Evolutionary conservation across 2,797 vertebrate species (phyloP), one percentile per base, ranked within the genome.

Genomic region (Acanthurus lineatus): DNA sequence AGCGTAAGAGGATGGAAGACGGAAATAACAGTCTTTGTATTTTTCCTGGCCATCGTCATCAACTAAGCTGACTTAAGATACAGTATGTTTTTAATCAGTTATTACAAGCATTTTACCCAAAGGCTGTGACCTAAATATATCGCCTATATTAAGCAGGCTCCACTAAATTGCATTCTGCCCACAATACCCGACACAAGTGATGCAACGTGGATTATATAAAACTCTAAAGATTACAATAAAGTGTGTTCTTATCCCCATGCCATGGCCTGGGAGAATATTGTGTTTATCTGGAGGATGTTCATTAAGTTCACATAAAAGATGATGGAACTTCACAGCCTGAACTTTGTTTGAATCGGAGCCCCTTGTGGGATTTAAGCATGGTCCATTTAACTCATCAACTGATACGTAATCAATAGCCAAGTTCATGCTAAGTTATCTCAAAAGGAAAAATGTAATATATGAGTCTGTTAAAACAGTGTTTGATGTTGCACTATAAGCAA

Each of bases 361-460:
- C 60, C 61, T 4, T 52, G 45, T 49, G 60, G 66, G 72, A 72
- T 73, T 69, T 19, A 72, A 38, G n/a, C 17, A 14, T n/a, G 20
- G 67, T 51, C 60, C n/a, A 44, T 69, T 63, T 65, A 84, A 73
- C 32, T 58, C 32, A 15, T 22, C 42, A 71, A 69, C 4, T 14
- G 76, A 79, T 74, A 73, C 5, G 52, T 72, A 72, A 82, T 89
- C 84, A 79, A 82, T 88, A 35, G 7, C 3, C 4, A 49, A 32
- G 45, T 53, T 38, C 0, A 28, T 2, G 44, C 22, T 16, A 40
- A 47, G 69, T 51, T 19, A 20, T 63, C 62, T 80, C 28, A 11
- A 53, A 81, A 70, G 69, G 65, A 77, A 62, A 74, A 81, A 81
- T 58, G 59, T 56, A 54, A 79, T 57, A 72, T 54, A 60, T n/a